Evolutionary conservation across 2,113 vertebrate genomes (phyloP).

Genomic region (Odocoileus hemionus): DNA sequence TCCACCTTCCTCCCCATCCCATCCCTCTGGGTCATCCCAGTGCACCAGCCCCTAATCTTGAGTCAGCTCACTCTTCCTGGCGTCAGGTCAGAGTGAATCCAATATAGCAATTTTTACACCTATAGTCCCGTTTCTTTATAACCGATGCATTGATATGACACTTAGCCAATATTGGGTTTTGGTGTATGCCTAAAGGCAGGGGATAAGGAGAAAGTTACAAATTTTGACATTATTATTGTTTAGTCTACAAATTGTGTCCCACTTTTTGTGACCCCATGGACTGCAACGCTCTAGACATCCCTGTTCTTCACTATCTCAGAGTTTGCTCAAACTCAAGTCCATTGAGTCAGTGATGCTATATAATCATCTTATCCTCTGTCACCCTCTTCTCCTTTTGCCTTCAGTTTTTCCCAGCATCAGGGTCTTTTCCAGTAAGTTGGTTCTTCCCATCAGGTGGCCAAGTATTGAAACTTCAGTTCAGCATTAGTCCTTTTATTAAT

Average conservation of each 20-base stretch:
- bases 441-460: background rate
- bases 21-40: too few species aligned
- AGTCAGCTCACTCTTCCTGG: background rate
- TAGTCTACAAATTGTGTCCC: background rate
- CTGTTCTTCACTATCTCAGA: background rate
- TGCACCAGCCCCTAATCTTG: background rate
- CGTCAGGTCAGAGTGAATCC: background rate
- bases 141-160: background rate
- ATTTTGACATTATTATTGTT: background rate
- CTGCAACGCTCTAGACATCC: background rate
- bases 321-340: background rate
- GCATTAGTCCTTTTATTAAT: background rate
- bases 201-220: background rate
- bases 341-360: background rate
- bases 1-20: too few species aligned
- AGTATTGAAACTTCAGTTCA: background rate
- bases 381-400: background rate
- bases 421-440: background rate
- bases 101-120: background rate
- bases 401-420: background rate
- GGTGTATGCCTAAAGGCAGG: background rate
- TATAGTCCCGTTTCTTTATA: background rate
- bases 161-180: background rate
- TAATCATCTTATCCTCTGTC: background rate
- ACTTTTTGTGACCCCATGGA: background rate